These are phyloP conservation scores for Trissolcus basalis DNA, from an alignment of 1,140 invertebrate genomes.

Conservation along the genomic window DNA sequence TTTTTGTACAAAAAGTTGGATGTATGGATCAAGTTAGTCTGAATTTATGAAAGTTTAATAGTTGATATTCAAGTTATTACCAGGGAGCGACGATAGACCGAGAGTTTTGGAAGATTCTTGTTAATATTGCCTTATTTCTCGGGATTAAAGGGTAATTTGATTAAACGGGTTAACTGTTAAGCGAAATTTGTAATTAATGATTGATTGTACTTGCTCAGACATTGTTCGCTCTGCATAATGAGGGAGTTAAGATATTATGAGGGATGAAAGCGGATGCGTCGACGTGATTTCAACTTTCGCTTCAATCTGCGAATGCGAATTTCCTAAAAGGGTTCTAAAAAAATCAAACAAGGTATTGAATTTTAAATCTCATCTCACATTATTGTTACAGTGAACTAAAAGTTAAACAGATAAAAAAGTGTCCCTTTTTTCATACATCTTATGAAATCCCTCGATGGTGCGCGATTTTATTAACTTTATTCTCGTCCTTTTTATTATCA, in stretches of 20 bases:
- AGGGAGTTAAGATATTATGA: conserved; percentile 19
- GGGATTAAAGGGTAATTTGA: conserved; percentile 40
- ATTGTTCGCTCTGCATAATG: conserved; percentile 17
- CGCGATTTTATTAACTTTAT: no score
- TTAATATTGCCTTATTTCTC: conserved; percentile 28
- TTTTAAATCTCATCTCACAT: no score
- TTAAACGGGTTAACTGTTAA: conserved; percentile 21
- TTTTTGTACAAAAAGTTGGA: conserved; percentile 5
- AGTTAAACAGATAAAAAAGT: no score
- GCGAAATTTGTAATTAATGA: conserved; percentile 42
- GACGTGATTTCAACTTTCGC: conserved; percentile 12
- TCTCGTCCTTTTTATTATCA: no score
- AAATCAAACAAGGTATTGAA: no score
- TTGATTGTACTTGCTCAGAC: conserved; percentile 23
- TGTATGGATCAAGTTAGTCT: conserved; percentile 20
- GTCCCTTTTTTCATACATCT: no score
- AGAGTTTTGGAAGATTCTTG: conserved; percentile 17
- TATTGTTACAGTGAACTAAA: no score
- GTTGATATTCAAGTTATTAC: conserved; percentile 39
- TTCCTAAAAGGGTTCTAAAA: no score
- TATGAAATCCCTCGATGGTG: no score
- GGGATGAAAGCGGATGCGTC: conserved; percentile 5
- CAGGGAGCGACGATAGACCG: conserved; percentile 14
- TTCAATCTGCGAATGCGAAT: not conserved
- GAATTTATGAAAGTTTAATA: conserved; percentile 36